phyloP scores from a whole-genome alignment of 2,797 vertebrate genomes.

The Girardinus metallicus region DNA sequence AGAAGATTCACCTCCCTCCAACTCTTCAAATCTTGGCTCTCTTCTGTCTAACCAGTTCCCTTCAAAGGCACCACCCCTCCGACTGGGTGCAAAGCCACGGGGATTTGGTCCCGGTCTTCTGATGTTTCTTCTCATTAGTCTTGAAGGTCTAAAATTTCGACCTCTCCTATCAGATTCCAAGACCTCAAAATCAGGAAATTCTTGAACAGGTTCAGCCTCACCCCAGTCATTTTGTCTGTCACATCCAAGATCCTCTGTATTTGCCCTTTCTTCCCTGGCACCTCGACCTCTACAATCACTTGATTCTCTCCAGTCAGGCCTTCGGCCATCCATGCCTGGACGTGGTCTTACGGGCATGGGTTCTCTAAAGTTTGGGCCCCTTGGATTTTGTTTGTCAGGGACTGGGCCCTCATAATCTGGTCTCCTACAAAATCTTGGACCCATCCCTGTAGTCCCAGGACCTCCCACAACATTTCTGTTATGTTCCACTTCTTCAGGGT shows the following conservation, averaged over 20 bases:
- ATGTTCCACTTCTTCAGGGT: conserved; percentile 10
- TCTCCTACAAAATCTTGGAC: conserved; percentile 25
- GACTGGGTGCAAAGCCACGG: conserved; percentile 22
- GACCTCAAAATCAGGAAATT: conserved; percentile 25
- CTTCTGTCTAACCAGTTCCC: conserved; percentile 48
- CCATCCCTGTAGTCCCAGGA: conserved; percentile 4
- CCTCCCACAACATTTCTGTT: conserved; percentile 28
- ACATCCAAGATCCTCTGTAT: conserved; percentile 31
- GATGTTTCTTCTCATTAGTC: conserved; percentile 40
- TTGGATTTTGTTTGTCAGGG: conserved; percentile 22
- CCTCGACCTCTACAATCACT: conserved; percentile 28
- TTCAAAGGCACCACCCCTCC: conserved; percentile 27
- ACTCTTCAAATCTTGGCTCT: conserved; percentile 25
- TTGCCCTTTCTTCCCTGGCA: conserved; percentile 23
- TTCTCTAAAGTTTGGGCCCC: conserved; percentile 27
- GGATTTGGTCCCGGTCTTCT: conserved; percentile 33
- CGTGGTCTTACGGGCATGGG: conserved; percentile 31
- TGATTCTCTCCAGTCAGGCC: conserved; percentile 42
- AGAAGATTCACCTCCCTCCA: conserved; percentile 22
- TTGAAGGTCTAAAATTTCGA: conserved; percentile 35
- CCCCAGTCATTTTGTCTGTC: conserved; percentile 52
- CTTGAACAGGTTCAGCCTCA: conserved; percentile 29
- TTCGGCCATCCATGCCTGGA: conserved; percentile 16
- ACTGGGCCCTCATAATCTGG: conserved; percentile 4
- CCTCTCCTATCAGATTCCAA: conserved; percentile 26